phyloP scores from a whole-genome alignment of 2,888 invertebrate genomes.

The Chrysina gloriosa region DNA sequence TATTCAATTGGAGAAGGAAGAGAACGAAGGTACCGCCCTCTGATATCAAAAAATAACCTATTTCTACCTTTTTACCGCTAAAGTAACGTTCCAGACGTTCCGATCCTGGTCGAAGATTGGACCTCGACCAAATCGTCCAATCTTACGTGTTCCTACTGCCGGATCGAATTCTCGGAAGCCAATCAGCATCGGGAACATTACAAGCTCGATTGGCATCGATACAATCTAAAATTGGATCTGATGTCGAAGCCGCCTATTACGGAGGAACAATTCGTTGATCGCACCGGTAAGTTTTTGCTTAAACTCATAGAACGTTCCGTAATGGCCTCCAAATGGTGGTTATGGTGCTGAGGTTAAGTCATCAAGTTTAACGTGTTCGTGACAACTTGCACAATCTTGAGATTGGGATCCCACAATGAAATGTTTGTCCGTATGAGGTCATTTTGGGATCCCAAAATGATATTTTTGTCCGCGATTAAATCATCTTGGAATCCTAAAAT shows the following conservation, averaged over 20 bases:
- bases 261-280: slow-evolving; percentile 70
- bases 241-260: slow-evolving; percentile 69
- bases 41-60: not conserved
- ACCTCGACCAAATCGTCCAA: slow-evolving; percentile 42
- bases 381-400: no score
- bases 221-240: slow-evolving; percentile 81
- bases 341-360: no score
- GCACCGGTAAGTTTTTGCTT: slow-evolving; percentile 63
- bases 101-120: slow-evolving; percentile 21
- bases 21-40: slow-evolving; percentile 34
- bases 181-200: slow-evolving; percentile 80
- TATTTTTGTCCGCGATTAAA: no score
- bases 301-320: no score
- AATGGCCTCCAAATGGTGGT: no score
- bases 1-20: slow-evolving; percentile 52
- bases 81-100: slow-evolving; percentile 13
- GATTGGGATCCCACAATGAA: no score
- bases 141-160: slow-evolving; percentile 69
- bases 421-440: no score
- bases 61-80: not conserved
- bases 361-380: no score
- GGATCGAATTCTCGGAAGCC: slow-evolving; percentile 69
- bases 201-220: slow-evolving; percentile 86
- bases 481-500: no score
- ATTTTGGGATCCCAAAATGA: no score